These are phyloP conservation scores for Tragopan temminckii DNA, from an alignment of 2,797 vertebrate genomes.

Conservation along the genomic window DNA sequence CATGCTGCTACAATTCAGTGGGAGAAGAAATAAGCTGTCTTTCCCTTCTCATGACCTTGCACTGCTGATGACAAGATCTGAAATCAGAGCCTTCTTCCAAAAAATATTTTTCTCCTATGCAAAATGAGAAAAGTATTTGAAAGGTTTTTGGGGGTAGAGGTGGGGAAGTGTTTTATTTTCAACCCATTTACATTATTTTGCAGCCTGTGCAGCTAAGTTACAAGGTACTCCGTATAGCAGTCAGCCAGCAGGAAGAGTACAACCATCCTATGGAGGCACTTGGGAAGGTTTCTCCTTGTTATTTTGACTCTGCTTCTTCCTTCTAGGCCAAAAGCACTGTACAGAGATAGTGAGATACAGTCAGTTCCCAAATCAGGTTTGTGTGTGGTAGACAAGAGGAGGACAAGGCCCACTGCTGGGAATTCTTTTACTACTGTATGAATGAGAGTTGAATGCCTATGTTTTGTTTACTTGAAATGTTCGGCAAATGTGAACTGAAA, in stretches of 20 bases:
- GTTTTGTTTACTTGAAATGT: neutral
- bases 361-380: neutral
- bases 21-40: neutral
- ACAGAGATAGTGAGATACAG: fast-evolving
- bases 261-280: neutral
- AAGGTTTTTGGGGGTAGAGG: neutral
- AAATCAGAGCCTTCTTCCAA: neutral
- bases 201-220: neutral
- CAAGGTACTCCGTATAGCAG: neutral
- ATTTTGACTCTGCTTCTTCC: neutral
- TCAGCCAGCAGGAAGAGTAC: neutral
- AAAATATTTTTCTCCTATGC: neutral
- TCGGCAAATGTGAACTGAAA: neutral
- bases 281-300: neutral
- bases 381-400: neutral
- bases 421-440: neutral
- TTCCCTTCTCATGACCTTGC: neutral
- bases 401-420: neutral
- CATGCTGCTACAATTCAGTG: too few species aligned
- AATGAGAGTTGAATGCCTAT: neutral
- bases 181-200: neutral
- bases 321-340: neutral
- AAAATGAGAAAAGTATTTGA: neutral
- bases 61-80: fast-evolving
- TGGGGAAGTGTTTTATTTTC: too few species aligned